Conservation (phyloP, 2,888 invertebrate genomes). For the Epsilonema sp. region DNA sequence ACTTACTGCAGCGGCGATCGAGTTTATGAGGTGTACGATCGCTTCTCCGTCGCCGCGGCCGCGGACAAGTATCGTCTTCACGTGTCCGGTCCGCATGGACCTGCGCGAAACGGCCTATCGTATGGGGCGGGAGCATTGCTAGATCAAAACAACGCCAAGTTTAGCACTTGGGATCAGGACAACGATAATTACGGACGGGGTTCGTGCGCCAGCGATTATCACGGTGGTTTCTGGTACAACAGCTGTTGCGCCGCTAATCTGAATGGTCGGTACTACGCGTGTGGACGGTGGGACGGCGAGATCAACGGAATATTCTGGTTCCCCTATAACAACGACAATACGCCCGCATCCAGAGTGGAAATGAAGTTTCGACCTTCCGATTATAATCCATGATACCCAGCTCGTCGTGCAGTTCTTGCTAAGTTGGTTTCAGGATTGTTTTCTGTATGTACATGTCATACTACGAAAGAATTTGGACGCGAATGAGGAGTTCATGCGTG, state of each 20-base stretch:
- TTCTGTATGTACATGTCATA: too few relatives aligned
- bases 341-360: background rate
- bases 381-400: too few relatives aligned
- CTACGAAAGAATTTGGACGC: too few relatives aligned
- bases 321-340: background rate
- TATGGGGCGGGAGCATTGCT: background rate
- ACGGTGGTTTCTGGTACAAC: constrained; percentile 1
- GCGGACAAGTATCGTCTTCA: background rate
- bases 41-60: background rate
- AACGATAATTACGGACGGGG: background rate
- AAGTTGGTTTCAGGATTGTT: too few relatives aligned
- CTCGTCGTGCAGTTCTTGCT: too few relatives aligned
- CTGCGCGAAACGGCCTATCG: background rate
- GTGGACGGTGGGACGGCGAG: background rate
- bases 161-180: background rate
- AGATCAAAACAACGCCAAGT: background rate
- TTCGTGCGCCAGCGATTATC: background rate
- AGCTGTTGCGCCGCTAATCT: background rate
- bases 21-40: background rate
- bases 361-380: background rate
- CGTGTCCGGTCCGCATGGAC: background rate
- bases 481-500: too few relatives aligned
- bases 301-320: background rate
- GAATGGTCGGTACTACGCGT: background rate
- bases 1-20: background rate